Evolutionary conservation across 2,113 vertebrate genomes (phyloP), one percentile per base, ranked within the genome.

Genomic region (Callorhinus ursinus): DNA sequence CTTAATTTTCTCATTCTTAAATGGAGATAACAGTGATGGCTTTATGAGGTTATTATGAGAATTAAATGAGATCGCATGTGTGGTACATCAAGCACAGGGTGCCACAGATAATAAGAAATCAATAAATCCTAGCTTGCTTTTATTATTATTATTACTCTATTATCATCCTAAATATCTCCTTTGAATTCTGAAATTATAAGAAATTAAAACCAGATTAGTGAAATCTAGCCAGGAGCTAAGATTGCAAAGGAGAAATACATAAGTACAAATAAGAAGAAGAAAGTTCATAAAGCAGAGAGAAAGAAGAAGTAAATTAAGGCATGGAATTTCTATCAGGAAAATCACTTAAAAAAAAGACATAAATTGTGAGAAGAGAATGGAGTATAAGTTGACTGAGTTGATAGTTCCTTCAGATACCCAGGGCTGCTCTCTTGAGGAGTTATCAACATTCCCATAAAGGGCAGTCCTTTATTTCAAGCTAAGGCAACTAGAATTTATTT

Each of bases 401-500:
- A 26, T 61, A 46, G 7, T 46, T 69, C 61, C 0, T 55, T 24
- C 19, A 86, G 55, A 33, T 26, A 24, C 33, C 26, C 6, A 14
- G 21, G 7, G 7, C 1, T 53, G 14, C 49, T 89, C 2, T 76
- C 16, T 53, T 18, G 14, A 81, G 36, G 18, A 39, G 5, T 67
- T 85, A 74, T 31, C 46, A 69, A 18, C 36, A 61, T 51, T 82
- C 2, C 4, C 28, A 46, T 80, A 39, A 46, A 61, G 6, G n/a
- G 36, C 9, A 28, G 13, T 19, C 9, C 13, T 93, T 94, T 61
- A 81, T 81, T 72, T 95, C 55, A 79, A 42, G 31, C 15, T 42
- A 95, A 92, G 13, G 33, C 16, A 77, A 67, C 81, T 80, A 65
- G 22, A 96, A 90, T 84, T 61, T 81, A 88, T 55, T 93, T 96